Percentiles rank a stretch among this genome's conserved stretches.
These are phyloP conservation scores for Paracyclopina nana DNA, from an alignment of 1,140 invertebrate species.

Conservation along the genomic window DNA sequence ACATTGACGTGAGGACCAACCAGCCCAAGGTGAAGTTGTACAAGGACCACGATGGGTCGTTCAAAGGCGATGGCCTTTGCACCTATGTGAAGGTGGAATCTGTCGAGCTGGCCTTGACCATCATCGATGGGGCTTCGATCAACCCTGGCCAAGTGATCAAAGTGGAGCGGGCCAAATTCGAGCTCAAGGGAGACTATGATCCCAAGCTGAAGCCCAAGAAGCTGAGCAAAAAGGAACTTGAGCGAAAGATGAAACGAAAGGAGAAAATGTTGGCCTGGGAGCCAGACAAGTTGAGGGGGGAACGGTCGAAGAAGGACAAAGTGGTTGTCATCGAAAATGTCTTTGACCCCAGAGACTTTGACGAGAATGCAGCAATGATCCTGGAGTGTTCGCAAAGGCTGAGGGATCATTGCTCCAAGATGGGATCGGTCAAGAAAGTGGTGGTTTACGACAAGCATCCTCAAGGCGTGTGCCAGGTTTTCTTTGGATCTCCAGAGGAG, in stretches of 20 bases:
- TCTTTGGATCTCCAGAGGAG: slow-evolving; percentile 68
- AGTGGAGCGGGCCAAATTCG: slow-evolving; percentile 82
- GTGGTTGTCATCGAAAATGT: slow-evolving; percentile 86
- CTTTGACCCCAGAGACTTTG: slow-evolving; percentile 74
- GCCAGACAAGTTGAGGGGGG: slow-evolving; percentile 32
- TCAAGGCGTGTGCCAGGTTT: slow-evolving; percentile 79
- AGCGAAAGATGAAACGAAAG: slow-evolving; percentile 77
- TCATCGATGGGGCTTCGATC: slow-evolving; percentile 65
- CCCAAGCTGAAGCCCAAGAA: slow-evolving; percentile 78
- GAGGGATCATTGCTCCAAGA: slow-evolving; percentile 67
- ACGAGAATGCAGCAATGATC: slow-evolving; percentile 63
- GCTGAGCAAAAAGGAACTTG: slow-evolving; percentile 67
- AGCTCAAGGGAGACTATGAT: slow-evolving; percentile 87
- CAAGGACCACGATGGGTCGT: slow-evolving; percentile 48
- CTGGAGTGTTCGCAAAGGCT: slow-evolving; percentile 49
- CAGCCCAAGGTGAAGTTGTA: slow-evolving; percentile 92
- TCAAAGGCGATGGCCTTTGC: slow-evolving; percentile 91
- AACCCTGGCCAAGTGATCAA: slow-evolving; percentile 52
- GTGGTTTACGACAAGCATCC: slow-evolving; percentile 77
- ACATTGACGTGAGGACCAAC: slow-evolving; percentile 55
- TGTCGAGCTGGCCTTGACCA: slow-evolving; percentile 70
- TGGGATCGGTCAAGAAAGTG: slow-evolving; percentile 78
- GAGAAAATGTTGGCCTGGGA: slow-evolving; percentile 45
- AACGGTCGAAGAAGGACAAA: slow-evolving; percentile 64
- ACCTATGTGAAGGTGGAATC: slow-evolving; percentile 95